These are phyloP conservation scores for Calycopis cecrops DNA, from an alignment of 1,140 invertebrate species.

Conservation along the genomic window DNA sequence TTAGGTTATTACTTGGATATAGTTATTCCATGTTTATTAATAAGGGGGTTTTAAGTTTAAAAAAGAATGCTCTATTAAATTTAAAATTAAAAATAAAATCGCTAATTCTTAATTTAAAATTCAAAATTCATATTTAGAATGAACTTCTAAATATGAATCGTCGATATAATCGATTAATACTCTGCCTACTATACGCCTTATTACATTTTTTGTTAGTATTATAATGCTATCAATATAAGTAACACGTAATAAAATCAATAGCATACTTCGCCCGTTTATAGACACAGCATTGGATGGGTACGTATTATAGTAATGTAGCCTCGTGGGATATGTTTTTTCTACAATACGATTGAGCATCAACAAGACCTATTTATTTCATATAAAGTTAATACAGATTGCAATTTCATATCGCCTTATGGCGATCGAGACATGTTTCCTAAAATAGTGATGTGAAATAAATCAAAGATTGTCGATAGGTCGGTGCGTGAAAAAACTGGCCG, in stretches of 20 bases:
- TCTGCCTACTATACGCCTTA: too few relatives aligned
- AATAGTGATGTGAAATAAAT: constrained; percentile 72
- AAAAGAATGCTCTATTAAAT: too few relatives aligned
- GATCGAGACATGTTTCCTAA: constrained; percentile 65
- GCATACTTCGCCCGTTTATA: constrained; percentile 18
- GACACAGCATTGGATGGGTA: constrained; percentile 6
- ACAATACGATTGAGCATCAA: constrained; percentile 34
- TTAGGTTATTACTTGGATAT: too few relatives aligned
- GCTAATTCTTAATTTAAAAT: too few relatives aligned
- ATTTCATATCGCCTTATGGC: constrained; percentile 66
- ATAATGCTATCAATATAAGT: constrained; percentile 12
- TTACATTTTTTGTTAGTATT: background rate
- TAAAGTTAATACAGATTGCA: constrained; percentile 46
- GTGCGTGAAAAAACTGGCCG: constrained; percentile 55
- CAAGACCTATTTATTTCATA: constrained; percentile 42
- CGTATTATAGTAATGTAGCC: constrained; percentile 24
- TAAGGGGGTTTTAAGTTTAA: too few relatives aligned
- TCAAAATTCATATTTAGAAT: too few relatives aligned
- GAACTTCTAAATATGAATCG: too few relatives aligned
- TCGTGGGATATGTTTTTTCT: constrained; percentile 36
- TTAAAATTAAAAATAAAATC: too few relatives aligned
- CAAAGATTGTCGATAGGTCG: constrained; percentile 57
- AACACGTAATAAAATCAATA: constrained; percentile 15
- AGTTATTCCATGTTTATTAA: too few relatives aligned
- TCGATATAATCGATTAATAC: too few relatives aligned